Conservation (phyloP, 2,113 vertebrate species). For the Nesogale talazaci region DNA sequence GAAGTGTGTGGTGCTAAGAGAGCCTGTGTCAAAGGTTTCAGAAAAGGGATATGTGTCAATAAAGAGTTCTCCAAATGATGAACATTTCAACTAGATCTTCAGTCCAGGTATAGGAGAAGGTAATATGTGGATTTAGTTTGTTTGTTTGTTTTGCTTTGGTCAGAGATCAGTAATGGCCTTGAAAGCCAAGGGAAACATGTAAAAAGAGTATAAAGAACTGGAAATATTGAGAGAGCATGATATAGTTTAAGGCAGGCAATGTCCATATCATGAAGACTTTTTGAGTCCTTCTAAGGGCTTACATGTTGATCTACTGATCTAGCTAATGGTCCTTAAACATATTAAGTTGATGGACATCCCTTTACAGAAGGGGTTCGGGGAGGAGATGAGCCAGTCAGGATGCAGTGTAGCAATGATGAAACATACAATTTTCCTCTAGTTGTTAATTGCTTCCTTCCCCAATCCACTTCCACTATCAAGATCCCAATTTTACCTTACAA, state of each 20-base stretch:
- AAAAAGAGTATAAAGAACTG: fast-evolving
- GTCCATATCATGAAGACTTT: fast-evolving
- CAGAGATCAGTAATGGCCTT: not conserved
- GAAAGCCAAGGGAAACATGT: not conserved
- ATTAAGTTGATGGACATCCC: too few species aligned
- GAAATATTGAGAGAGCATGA: not conserved
- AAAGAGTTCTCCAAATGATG: not conserved
- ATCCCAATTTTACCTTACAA: too few species aligned
- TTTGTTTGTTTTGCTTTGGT: too few species aligned
- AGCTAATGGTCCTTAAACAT: not conserved
- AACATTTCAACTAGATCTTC: not conserved
- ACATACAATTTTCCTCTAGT: too few species aligned
- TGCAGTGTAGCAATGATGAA: too few species aligned
- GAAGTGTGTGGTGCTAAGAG: too few species aligned
- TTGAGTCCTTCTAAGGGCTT: not conserved
- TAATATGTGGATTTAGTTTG: too few species aligned
- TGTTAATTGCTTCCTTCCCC: too few species aligned
- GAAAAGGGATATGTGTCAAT: not conserved
- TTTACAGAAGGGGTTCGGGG: too few species aligned
- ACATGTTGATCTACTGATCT: not conserved
- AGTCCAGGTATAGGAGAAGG: too few species aligned
- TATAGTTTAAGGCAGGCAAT: not conserved
- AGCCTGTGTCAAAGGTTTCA: not conserved
- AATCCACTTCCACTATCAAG: too few species aligned
- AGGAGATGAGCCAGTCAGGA: too few species aligned